Conservation (phyloP, 1,140 invertebrate species). For the Idris sp. region DNA sequence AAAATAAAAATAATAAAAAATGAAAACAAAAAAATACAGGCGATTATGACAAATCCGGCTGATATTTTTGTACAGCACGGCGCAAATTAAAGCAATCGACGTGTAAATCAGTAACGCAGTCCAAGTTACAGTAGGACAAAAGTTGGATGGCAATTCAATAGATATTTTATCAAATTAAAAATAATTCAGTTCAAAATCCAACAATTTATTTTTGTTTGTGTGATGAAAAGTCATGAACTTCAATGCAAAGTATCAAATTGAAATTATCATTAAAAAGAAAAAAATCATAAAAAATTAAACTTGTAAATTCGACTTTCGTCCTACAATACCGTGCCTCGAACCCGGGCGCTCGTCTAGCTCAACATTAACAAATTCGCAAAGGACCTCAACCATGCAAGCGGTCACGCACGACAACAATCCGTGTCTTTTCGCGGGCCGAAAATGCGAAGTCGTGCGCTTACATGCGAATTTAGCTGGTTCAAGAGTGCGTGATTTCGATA, state of each 20-base stretch:
- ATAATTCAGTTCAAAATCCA: too few relatives aligned
- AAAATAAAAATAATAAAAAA: too few relatives aligned
- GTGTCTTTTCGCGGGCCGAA: conserved; percentile 69
- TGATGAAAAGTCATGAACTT: too few relatives aligned
- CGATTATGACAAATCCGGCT: neutral
- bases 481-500: conserved; percentile 40
- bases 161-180: too few relatives aligned
- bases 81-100: conserved; percentile 11
- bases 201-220: too few relatives aligned
- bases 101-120: conserved; percentile 34
- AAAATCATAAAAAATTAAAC: too few relatives aligned
- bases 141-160: conserved; percentile 49
- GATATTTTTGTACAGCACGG: conserved; percentile 39
- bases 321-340: conserved; percentile 40
- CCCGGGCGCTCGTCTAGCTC: conserved; percentile 55
- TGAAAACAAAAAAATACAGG: neutral
- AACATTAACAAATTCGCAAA: conserved; percentile 48
- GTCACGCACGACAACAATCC: conserved; percentile 50
- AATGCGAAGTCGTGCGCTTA: conserved; percentile 54
- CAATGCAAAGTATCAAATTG: too few relatives aligned
- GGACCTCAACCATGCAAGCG: conserved; percentile 58
- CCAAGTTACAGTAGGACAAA: conserved; percentile 42
- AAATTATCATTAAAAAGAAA: too few relatives aligned
- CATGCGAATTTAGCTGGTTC: conserved; percentile 36
- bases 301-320: conserved; percentile 44